Conservation (phyloP, 2,113 vertebrate genomes). For the Xyliphius kryptos region DNA sequence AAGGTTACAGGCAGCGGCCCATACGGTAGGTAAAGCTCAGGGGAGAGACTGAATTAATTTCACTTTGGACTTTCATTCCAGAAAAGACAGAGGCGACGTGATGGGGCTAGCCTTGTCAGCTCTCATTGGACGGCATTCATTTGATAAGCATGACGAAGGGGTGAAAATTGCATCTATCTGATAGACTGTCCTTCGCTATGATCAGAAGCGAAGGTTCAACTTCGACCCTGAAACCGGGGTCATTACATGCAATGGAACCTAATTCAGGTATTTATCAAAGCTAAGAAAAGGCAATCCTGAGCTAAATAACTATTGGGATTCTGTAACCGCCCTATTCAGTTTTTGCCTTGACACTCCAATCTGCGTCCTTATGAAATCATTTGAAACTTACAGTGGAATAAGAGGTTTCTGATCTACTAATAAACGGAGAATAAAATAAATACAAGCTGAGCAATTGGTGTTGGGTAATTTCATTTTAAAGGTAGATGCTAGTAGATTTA, state of each 20-base stretch:
- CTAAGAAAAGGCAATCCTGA: neutral
- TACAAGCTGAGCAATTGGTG: neutral
- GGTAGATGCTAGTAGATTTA: neutral
- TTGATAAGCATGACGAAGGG: constrained; percentile 24
- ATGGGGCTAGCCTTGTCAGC: constrained; percentile 18
- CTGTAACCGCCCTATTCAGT: neutral
- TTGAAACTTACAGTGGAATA: neutral
- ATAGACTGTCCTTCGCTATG: constrained; percentile 11
- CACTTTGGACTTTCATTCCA: constrained; percentile 27
- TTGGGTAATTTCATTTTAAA: neutral
- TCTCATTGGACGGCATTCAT: constrained; percentile 20
- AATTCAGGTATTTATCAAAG: constrained; percentile 15
- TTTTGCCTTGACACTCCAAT: constrained; percentile 5
- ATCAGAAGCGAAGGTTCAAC: constrained; percentile 1
- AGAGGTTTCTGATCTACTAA: too few species aligned
- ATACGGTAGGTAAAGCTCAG: constrained; percentile 30
- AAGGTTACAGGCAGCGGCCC: constrained; percentile 48
- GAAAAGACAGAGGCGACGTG: constrained; percentile 23
- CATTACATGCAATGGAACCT: constrained; percentile 14
- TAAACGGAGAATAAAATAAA: too few species aligned
- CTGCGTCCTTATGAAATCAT: neutral
- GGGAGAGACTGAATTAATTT: constrained; percentile 39
- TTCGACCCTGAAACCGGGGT: neutral
- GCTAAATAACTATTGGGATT: constrained; percentile 17
- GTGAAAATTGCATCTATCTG: constrained; percentile 12